Evolutionary conservation across 1,140 invertebrate species (phyloP), one percentile per base, ranked within the genome.

Genomic region (Drosophila pandora): DNA sequence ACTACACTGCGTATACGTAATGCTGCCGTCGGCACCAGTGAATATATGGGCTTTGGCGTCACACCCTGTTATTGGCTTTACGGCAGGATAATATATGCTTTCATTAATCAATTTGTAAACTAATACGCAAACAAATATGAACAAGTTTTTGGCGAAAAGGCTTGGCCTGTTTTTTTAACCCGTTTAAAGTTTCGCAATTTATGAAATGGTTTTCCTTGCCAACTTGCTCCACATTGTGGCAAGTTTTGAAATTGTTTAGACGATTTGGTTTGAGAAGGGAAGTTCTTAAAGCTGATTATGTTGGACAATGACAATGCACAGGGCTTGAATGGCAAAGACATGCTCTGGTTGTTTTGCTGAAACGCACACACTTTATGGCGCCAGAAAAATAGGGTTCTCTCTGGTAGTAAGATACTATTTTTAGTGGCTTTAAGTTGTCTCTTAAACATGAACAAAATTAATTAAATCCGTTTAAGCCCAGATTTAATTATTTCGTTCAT

Each of bases 1-100:
- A 74, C 37, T 39, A 78, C 49, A 49, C 47, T 60, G 49, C 74
- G 74, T 78, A 82, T 82, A 41, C 70, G 50, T 50, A 61, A 76
- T 79, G 4, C 34, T 22, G 48, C 30, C 45, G 23, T 10, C 21
- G 43, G 21, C 21, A 22, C 1, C 28, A 28, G 55, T 9, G 13
- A 39, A 30, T 28, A 7, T 41, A 17, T 17, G n/a, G 17, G 8
- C 9, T 8, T 7, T 12, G 12, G 8, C 32, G 34, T 48, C 65
- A 69, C 63, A 69, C 50, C 65, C 50, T 23, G n/a, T 17, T 56
- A 37, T 37, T 10, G 50, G 52, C 62, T 47, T 68, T 9, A 39
- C 48, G 30, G 22, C 17, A 17, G 3, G 49, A 62, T 62, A 50
- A 49, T 30, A 43, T 34, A 43, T 63, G 73, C 62, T 73, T 63